Evolutionary conservation across 2,797 vertebrate genomes (phyloP).

Genomic region (Sebastes oblongus): DNA sequence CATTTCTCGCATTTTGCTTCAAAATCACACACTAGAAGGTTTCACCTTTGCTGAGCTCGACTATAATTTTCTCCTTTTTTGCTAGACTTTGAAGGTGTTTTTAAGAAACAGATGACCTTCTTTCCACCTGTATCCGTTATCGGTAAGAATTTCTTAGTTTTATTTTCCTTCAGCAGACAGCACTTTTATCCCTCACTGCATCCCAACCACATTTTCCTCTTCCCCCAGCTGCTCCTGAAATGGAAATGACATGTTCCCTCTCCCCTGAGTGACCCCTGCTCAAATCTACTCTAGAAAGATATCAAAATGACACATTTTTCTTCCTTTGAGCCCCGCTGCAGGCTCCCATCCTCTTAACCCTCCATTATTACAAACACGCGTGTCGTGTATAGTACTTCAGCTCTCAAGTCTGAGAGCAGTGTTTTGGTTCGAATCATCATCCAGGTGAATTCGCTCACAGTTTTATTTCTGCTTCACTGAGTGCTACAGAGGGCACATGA

Average conservation of each 20-base stretch:
- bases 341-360: background rate
- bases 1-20: background rate
- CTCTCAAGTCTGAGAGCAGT: background rate
- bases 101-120: background rate
- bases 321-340: background rate
- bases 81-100: background rate
- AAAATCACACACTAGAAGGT: background rate
- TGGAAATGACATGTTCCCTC: background rate
- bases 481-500: background rate
- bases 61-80: background rate
- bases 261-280: background rate
- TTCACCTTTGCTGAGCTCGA: background rate
- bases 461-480: background rate
- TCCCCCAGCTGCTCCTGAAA: background rate
- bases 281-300: background rate
- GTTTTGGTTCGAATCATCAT: background rate
- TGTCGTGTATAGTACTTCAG: background rate
- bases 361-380: constrained; percentile 7
- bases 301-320: constrained; percentile 4
- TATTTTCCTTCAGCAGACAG: background rate
- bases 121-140: background rate
- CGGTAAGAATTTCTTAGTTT: background rate
- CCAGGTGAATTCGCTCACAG: background rate
- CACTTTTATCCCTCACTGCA: background rate
- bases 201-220: background rate